phyloP scores from a whole-genome alignment of 1,140 invertebrate species.

The Myzus persicae region DNA sequence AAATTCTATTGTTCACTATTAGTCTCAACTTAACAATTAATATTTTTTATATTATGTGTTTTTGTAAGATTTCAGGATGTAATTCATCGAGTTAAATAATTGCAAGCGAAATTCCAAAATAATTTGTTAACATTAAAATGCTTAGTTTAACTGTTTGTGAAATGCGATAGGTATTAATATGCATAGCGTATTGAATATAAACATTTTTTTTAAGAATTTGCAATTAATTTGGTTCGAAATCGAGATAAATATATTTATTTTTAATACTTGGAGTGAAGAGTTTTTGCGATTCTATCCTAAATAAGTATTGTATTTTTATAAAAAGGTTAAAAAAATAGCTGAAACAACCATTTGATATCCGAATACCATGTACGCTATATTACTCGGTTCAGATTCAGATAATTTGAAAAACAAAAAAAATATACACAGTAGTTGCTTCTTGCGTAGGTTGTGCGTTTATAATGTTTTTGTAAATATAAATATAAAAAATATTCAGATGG shows the following conservation, averaged over 20 bases:
- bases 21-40: no score
- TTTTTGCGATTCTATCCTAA: neutral
- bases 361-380: conserved; percentile 26
- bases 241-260: neutral
- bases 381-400: neutral
- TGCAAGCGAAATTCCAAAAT: no score
- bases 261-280: neutral
- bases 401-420: neutral
- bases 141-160: no score
- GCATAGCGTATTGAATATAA: neutral
- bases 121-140: no score
- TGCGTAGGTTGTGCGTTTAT: neutral
- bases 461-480: no score
- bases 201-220: neutral
- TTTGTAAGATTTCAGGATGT: neutral
- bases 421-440: neutral
- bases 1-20: neutral
- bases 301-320: conserved; percentile 13
- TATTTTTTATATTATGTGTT: neutral
- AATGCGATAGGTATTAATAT: no score
- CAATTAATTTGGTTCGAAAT: neutral
- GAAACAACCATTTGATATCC: neutral
- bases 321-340: neutral
- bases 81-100: neutral
- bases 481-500: neutral